These are phyloP conservation scores for Pomacea maculata DNA, from an alignment of 1,140 invertebrate species.

Conservation along the genomic window DNA sequence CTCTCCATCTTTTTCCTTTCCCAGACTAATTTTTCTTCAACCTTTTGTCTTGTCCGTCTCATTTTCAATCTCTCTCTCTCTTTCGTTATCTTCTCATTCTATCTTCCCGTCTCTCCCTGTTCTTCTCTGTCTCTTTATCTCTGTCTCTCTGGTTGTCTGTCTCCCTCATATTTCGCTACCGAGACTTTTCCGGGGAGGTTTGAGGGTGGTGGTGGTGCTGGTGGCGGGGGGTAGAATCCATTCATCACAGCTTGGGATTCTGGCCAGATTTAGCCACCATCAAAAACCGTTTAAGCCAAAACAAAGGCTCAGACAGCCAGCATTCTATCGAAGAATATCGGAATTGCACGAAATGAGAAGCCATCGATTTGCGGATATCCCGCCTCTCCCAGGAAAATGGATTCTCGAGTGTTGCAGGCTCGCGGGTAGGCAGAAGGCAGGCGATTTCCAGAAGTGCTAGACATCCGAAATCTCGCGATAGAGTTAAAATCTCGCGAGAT, in stretches of 20 bases:
- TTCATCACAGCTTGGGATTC: background rate
- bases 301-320: background rate
- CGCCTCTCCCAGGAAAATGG: background rate
- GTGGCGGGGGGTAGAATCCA: background rate
- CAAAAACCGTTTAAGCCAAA: conserved; percentile 6
- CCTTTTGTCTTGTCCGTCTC: conserved; percentile 1
- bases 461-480: too few species aligned
- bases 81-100: background rate
- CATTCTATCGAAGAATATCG: conserved; percentile 13
- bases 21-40: background rate
- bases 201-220: too few species aligned
- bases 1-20: background rate
- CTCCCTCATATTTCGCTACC: background rate
- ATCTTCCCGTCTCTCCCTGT: background rate
- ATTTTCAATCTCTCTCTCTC: background rate
- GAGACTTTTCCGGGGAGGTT: too few species aligned
- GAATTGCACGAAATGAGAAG: conserved; percentile 7
- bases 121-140: background rate
- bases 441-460: background rate
- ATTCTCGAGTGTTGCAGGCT: background rate
- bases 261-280: background rate
- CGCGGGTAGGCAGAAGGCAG: background rate
- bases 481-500: too few species aligned
- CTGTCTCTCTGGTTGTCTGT: background rate
- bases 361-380: conserved; percentile 5